A percentile compares a stretch with the other conserved stretches of the same genome.
Evolutionary conservation across 2,113 vertebrate genomes (phyloP).

Genomic region (Lepidothrix coronata): DNA sequence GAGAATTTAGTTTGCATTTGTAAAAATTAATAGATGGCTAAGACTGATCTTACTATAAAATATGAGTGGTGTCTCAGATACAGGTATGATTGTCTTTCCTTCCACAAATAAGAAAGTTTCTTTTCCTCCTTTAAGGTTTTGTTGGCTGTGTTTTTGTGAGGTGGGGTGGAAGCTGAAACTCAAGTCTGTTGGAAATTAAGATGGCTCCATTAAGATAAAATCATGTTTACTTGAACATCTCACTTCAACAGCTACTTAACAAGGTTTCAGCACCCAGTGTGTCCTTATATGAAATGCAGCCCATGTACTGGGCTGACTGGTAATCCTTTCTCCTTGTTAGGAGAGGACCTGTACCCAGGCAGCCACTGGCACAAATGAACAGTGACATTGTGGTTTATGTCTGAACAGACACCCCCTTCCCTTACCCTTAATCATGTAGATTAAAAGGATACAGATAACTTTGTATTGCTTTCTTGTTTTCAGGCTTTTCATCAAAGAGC

Average conservation of each 20-base stretch:
- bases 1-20: not conserved
- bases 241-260: not conserved
- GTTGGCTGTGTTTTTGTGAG: not conserved
- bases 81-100: not conserved
- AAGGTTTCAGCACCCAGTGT: not conserved
- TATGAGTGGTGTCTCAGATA: not conserved
- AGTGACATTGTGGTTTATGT: too few relatives aligned
- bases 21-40: not conserved
- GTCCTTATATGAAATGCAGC: not conserved
- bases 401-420: not conserved
- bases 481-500: slow-evolving; percentile 76
- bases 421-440: fast-evolving
- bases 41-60: not conserved
- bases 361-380: not conserved
- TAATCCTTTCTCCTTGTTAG: fast-evolving
- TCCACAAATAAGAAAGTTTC: not conserved
- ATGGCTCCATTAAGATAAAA: not conserved
- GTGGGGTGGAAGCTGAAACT: not conserved
- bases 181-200: not conserved
- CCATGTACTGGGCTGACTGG: not conserved
- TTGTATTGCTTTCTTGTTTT: slow-evolving; percentile 5
- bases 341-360: not conserved
- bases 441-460: not conserved
- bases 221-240: not conserved
- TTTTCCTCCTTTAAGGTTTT: not conserved